Base-by-base conservation (phyloP, 2,113 vertebrate species). In the Sakesphorus luctuosus region DNA sequence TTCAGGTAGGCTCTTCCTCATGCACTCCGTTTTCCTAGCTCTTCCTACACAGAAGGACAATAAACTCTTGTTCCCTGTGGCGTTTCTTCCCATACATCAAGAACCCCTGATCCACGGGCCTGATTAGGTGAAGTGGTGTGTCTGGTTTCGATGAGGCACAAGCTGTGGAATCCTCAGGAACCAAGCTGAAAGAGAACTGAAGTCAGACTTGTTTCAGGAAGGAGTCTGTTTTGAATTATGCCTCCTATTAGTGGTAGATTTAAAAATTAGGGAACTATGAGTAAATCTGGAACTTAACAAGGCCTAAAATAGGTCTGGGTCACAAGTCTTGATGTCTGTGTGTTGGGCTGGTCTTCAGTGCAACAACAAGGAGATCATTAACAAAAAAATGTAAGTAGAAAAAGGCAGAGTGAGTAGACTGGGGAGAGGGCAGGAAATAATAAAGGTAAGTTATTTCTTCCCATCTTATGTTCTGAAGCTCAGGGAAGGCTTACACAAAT, bases 251-350 rank as follows among this genome's bases (percentile, higher is more conserved):
- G 93, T 2, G 12, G 90, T 86, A 95, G 88, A 96, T 97, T 96
- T 93, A 94, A 94, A 96, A 96, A 96, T 97, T 96, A 96, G 95
- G 44, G 85, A 93, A 93, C 94, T 95, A 94, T 84, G 82, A 94
- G 84, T 96, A 96, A 97, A 95, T 94, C 92, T 95, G 90, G 87
- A 96, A 92, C 35, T 95, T 94, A 93, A 94, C 94, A 96, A 96
- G 92, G 61, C 90, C 94, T 83, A 94, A 96, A 96, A 96, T 90
- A 96, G 88, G 68, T 35, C 68, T 61, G 73, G 90, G 87, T 97
- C 87, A 93, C 93, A 94, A 96, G 92, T 95, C 83, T 86, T 74
- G 56, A 78, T n/a, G 85, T 66, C 66, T 85, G 46, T 85, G 63
- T 56, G 84, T 94, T 2, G 13, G 82, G 63, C n/a, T 77, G 46